Evolutionary conservation across 2,888 invertebrate species (phyloP).

Genomic region (Ophonus ardosiacus): DNA sequence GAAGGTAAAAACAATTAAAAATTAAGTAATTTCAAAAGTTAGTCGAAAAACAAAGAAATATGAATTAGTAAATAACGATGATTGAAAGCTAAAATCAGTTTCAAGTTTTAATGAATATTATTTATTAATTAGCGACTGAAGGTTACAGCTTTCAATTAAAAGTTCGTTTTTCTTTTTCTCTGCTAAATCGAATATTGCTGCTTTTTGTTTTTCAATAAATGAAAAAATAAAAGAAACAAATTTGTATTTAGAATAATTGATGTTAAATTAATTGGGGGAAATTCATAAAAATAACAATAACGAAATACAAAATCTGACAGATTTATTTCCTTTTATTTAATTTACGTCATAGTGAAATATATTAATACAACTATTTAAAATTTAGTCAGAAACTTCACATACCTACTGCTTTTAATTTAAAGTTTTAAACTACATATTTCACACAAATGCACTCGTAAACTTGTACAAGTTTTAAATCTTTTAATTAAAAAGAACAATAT

Average conservation of each 20-base stretch:
- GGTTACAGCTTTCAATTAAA: slow-evolving; percentile 16
- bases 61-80: neutral
- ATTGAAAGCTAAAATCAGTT: slow-evolving; percentile 9
- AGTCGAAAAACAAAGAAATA: neutral
- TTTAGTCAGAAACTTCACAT: too few relatives aligned
- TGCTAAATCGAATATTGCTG: neutral
- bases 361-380: too few relatives aligned
- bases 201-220: neutral
- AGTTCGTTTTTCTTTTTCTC: neutral
- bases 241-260: neutral
- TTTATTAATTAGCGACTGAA: slow-evolving; percentile 30
- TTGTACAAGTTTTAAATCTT: neutral
- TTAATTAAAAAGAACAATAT: slow-evolving; percentile 26
- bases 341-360: too few relatives aligned
- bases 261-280: neutral
- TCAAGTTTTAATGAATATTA: slow-evolving; percentile 21
- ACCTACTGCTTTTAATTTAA: neutral
- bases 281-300: too few relatives aligned
- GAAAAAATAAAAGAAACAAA: slow-evolving; percentile 2
- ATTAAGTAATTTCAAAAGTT: neutral
- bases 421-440: neutral
- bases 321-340: too few relatives aligned
- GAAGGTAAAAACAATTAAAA: too few relatives aligned
- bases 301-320: too few relatives aligned
- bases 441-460: neutral